These are phyloP conservation scores for Anoplolepis gracilipes DNA, from an alignment of 1,140 invertebrate species.

Conservation along the genomic window DNA sequence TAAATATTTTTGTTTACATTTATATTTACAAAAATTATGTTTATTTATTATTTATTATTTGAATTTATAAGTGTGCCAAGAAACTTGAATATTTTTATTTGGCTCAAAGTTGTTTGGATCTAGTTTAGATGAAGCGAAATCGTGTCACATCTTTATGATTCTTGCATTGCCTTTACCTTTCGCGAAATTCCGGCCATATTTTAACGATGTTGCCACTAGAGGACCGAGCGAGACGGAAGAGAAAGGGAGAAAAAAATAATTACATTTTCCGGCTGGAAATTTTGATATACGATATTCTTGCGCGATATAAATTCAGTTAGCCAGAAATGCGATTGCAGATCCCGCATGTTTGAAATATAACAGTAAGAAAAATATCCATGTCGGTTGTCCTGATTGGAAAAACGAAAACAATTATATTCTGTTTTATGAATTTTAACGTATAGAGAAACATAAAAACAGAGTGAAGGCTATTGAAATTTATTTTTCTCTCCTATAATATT, in stretches of 20 bases:
- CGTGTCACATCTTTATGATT: neutral
- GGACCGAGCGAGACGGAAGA: neutral
- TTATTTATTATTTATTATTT: neutral
- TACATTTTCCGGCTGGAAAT: slow-evolving; percentile 20
- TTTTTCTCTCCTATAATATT: neutral
- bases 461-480: neutral
- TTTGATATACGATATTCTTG: slow-evolving; percentile 52
- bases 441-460: neutral
- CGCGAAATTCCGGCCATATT: neutral
- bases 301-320: slow-evolving; percentile 48
- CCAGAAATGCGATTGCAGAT: slow-evolving; percentile 38
- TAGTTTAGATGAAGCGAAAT: neutral
- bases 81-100: neutral
- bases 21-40: neutral
- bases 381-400: slow-evolving; percentile 18
- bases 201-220: neutral
- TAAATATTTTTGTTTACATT: neutral
- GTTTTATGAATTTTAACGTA: slow-evolving; percentile 3
- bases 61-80: neutral
- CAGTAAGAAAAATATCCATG: neutral
- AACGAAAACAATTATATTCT: slow-evolving; percentile 7
- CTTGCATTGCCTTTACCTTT: slow-evolving; percentile 16
- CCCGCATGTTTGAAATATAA: neutral
- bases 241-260: slow-evolving; percentile 25
- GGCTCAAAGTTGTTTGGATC: neutral